Evolutionary conservation across 2,797 vertebrate species (phyloP), one percentile per base, ranked within the genome.

Genomic region (Cuniculus paca): DNA sequence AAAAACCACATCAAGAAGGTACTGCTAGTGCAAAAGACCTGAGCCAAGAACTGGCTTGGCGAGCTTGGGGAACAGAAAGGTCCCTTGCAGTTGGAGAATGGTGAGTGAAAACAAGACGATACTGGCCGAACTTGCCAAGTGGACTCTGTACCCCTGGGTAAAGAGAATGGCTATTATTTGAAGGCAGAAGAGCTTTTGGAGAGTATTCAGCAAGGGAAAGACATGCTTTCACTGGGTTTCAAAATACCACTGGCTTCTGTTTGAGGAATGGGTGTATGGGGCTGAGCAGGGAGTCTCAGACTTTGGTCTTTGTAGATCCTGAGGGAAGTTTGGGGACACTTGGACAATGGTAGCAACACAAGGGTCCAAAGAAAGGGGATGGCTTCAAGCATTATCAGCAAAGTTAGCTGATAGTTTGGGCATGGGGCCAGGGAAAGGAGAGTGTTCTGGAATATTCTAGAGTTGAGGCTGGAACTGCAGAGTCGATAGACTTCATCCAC

Each of bases 331-430:
- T 48, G n/a, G 42, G 36, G 54, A 50, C 48, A 17, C 34, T 42
- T 3, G 13, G 68, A 50, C 58, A n/a, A 5, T 0, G 1, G 39
- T 58, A 42, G n/a, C 50, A 17, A 17, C n/a, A 1, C 7, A 2
- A 3, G 48, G 70, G 16, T 56, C 20, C 9, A 19, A 87, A 56
- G 28, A 34, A 31, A 75, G 52, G 9, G 1, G 14, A 0, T 54
- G 77, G 34, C 45, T 52, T 58, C 52, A 16, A 10, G 17, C 16
- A 22, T 50, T 56, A 20, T 34, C 72, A 19, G 54, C n/a, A 61
- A 22, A 20, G 5, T 24, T 83, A 48, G 36, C 19, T 45, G 12
- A 56, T 60, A 34, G 31, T 17, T 6, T 95, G 54, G 14, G 52
- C 17, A 14, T 34, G 5, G 6, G 9, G 13, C 2, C 24, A 9